These are phyloP conservation scores for Phenganax marumi DNA, from an alignment of 92 coral and sea anemone species.

Conservation along the genomic window DNA sequence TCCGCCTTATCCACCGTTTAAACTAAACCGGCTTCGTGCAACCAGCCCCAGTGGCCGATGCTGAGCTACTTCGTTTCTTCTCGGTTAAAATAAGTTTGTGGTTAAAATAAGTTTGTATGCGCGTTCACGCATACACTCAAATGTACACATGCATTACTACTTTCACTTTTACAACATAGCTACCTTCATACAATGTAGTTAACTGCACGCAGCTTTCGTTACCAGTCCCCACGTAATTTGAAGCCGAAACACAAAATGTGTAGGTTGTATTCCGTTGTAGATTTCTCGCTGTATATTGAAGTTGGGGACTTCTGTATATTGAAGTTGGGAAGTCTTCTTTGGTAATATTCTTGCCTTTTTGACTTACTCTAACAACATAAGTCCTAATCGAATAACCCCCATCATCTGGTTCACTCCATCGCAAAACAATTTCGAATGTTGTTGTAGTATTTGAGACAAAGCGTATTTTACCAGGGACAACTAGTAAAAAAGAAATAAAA, in stretches of 20 bases:
- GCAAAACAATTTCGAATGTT: constrained; percentile 4
- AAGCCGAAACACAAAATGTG: background rate
- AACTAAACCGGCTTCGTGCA: no score
- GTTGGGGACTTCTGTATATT: background rate
- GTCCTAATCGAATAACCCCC: background rate
- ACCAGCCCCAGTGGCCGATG: no score
- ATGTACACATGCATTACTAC: no score
- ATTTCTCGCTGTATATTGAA: background rate
- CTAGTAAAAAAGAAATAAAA: background rate
- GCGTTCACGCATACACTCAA: no score
- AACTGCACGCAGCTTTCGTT: constrained; percentile 2
- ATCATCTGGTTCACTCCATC: constrained; percentile 1
- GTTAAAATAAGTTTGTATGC: no score
- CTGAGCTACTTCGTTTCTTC: no score
- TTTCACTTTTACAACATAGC: no score
- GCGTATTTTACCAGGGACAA: background rate
- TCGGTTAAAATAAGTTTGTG: no score
- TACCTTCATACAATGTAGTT: constrained; percentile 5
- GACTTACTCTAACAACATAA: background rate
- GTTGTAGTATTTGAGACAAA: background rate
- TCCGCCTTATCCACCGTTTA: no score
- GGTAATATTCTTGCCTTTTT: background rate
- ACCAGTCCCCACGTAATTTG: background rate
- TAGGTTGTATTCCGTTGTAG: constrained; percentile 5
- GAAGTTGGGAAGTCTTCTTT: background rate